These are phyloP conservation scores for Diploscapter pachys DNA, from an alignment of 1,140 invertebrate genomes.

Conservation along the genomic window DNA sequence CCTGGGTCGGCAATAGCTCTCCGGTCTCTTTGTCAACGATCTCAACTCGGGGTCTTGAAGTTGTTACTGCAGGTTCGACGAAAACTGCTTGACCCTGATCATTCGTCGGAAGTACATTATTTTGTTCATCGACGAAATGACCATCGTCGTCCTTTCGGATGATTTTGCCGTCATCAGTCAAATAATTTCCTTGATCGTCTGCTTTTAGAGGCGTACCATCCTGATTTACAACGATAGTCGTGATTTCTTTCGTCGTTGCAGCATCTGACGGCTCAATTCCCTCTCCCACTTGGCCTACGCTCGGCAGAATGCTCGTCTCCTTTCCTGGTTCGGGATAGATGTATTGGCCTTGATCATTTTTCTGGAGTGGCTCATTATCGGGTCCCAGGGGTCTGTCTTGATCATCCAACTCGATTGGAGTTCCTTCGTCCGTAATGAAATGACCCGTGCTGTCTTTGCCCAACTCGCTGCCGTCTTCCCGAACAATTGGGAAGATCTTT, in stretches of 20 bases:
- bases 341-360: conserved; percentile 27
- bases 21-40: too few relatives aligned
- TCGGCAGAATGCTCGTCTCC: conserved; percentile 31
- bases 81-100: too few relatives aligned
- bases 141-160: too few relatives aligned
- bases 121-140: too few relatives aligned
- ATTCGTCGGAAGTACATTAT: too few relatives aligned
- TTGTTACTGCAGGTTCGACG: too few relatives aligned
- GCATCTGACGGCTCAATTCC: conserved; percentile 16
- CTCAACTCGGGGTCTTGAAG: too few relatives aligned
- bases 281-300: conserved; percentile 22
- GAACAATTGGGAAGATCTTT: conserved; percentile 22
- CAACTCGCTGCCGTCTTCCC: conserved; percentile 40
- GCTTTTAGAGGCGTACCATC: conserved; percentile 15
- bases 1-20: too few relatives aligned
- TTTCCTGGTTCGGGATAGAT: conserved; percentile 36
- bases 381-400: conserved; percentile 28
- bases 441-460: conserved; percentile 32
- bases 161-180: conserved; percentile 18
- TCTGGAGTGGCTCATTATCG: conserved; percentile 25
- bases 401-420: conserved; percentile 14
- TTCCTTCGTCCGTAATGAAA: conserved; percentile 21
- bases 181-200: conserved; percentile 21
- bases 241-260: conserved; percentile 10
- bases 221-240: too few relatives aligned